Evolutionary conservation across 2,113 vertebrate species (phyloP).

Genomic region (Corvus cornix): DNA sequence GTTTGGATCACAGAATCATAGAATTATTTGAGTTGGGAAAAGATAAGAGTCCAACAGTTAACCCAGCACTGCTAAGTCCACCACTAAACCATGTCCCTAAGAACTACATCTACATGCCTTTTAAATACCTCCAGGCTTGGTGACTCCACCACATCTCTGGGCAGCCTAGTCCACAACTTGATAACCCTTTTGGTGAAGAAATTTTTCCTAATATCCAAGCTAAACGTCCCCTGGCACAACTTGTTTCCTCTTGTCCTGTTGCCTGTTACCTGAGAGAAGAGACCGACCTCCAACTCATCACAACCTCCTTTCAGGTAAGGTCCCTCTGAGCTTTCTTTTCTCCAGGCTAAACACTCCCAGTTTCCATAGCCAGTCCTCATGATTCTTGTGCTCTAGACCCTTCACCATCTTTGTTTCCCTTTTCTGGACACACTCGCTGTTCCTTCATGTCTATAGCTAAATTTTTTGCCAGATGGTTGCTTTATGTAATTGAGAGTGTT

Average conservation of each 20-base stretch:
- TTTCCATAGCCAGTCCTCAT: not conserved
- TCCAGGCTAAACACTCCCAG: not conserved
- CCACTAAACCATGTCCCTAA: rapidly evolving
- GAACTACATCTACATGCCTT: rapidly evolving
- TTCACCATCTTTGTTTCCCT: not conserved
- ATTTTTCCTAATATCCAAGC: not conserved
- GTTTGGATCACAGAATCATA: not conserved
- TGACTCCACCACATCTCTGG: not conserved
- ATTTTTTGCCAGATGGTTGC: not conserved
- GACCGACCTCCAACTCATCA: not conserved
- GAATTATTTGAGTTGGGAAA: not conserved
- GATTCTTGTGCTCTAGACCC: not conserved
- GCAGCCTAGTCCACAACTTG: not conserved
- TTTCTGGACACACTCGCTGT: not conserved
- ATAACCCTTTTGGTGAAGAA: no score
- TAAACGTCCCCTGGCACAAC: not conserved
- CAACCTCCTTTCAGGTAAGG: no score
- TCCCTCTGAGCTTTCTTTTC: not conserved
- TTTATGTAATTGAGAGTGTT: not conserved
- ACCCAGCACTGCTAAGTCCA: not conserved
- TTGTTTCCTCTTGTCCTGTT: not conserved
- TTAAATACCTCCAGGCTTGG: not conserved
- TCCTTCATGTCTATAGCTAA: not conserved
- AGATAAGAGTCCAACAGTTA: not conserved
- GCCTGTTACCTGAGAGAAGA: not conserved